phyloP scores from a whole-genome alignment of 2,113 vertebrate genomes.

The Coreoperca whiteheadi region DNA sequence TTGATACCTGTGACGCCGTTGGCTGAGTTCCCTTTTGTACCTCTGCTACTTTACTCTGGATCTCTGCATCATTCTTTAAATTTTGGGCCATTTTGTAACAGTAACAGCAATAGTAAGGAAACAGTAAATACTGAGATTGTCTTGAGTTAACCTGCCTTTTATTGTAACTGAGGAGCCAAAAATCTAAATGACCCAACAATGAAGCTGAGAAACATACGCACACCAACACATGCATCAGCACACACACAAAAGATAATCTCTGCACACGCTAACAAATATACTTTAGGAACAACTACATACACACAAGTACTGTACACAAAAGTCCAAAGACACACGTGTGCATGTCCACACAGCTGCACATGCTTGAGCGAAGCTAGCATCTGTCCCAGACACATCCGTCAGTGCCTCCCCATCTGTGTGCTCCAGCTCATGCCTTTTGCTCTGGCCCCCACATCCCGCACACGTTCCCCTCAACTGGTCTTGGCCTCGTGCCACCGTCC shows the following conservation, averaged over 20 bases:
- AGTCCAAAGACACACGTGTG: constrained; percentile 52
- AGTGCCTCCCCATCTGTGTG: constrained; percentile 81
- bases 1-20: constrained; percentile 23
- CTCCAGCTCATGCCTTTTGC: constrained; percentile 61
- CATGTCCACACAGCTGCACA: constrained; percentile 71
- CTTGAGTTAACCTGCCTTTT: constrained; percentile 5
- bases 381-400: constrained; percentile 80
- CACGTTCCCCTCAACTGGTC: constrained; percentile 64
- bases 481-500: constrained; percentile 65
- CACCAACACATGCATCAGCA: neutral
- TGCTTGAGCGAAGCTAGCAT: constrained; percentile 71
- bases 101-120: neutral
- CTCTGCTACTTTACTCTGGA: constrained; percentile 7
- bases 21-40: neutral
- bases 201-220: neutral
- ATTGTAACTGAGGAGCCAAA: constrained; percentile 16
- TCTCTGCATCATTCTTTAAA: neutral
- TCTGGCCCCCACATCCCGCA: constrained; percentile 61
- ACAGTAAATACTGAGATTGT: neutral
- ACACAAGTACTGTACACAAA: constrained; percentile 20
- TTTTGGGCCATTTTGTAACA: constrained; percentile 9
- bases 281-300: neutral
- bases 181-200: constrained; percentile 22
- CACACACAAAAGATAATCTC: neutral
- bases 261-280: neutral